These are phyloP conservation scores for Picathartes gymnocephalus DNA, from an alignment of 2,113 vertebrate species.

Conservation along the genomic window DNA sequence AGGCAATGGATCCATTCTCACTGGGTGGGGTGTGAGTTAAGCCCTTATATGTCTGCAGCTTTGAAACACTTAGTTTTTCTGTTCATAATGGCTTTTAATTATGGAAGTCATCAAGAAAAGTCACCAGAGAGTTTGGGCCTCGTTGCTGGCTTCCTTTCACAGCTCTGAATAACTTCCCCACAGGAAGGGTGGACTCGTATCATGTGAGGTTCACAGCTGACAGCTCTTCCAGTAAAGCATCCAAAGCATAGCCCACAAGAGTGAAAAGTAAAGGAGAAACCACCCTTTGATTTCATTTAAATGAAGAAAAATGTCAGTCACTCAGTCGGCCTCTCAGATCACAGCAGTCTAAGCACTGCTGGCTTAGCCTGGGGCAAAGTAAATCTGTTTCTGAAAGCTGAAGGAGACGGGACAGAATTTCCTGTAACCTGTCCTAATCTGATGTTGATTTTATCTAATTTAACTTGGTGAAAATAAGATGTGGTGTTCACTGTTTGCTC, in stretches of 20 bases:
- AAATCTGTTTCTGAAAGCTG: neutral
- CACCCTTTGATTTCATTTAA: constrained; percentile 19
- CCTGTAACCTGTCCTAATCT: neutral
- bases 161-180: constrained; percentile 65
- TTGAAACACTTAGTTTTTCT: constrained; percentile 52
- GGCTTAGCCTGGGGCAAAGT: neutral
- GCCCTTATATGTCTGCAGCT: neutral
- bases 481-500: neutral
- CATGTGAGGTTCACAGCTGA: constrained; percentile 55
- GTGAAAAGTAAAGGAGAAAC: constrained; percentile 27
- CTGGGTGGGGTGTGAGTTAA: constrained; percentile 50
- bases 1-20: neutral
- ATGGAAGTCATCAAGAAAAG: constrained; percentile 57
- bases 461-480: neutral
- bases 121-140: constrained; percentile 48
- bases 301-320: constrained; percentile 17
- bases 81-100: constrained; percentile 52
- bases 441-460: neutral
- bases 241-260: neutral
- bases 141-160: constrained; percentile 56
- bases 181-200: constrained; percentile 54
- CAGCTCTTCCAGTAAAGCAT: constrained; percentile 52
- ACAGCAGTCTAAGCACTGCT: neutral
- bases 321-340: neutral
- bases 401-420: neutral